Base-by-base conservation (phyloP, 2,888 invertebrate genomes). In the Anthophora plumipes region DNA sequence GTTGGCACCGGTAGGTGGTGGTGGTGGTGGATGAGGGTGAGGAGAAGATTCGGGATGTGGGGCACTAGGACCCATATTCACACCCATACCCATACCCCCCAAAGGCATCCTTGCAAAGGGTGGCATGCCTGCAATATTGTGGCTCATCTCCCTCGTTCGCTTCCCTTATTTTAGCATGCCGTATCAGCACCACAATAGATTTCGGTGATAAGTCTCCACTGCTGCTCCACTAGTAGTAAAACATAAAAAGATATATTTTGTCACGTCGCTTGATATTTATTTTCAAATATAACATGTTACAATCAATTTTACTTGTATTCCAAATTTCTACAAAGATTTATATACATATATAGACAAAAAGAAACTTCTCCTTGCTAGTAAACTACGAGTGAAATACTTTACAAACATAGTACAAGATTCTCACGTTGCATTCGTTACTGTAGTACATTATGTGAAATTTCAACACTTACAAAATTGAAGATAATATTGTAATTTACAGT, bases 71-170 rank as follows among this genome's bases (percentile, higher is more conserved):
- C 92, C 94, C 92, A 92, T 93, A 83, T 91, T 93, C 89, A 91
- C 92, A 88, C 92, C 92, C 92, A 93, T 93, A 89, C 96, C 96
- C 91, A 96, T 94, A 88, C 95, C 95, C 85, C 96, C 96, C 93
- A 96, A 96, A 92, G 96, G 96, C 94, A 96, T 95, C 95, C 96
- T 96, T 85, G 93, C 93, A 94, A 96, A 96, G 93, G 96, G 95
- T 93, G 96, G 96, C 96, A 96, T 96, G 94, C 96, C 96, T 93
- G 95, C 95, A 95, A 96, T 95, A 94, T 96, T 96, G 94, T 96
- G 96, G 96, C 96, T 96, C 96, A 96, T 96, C 92, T 92, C 92
- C 92, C 89, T 90, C 91, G 89, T 85, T 91, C 89, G 83, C 86
- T 90, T 90, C 88, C 91, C 89, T 90, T 91, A 92, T 91, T 91